Conservation (phyloP, 2,888 invertebrate species). For the Hirtodrosophila cameraria region DNA sequence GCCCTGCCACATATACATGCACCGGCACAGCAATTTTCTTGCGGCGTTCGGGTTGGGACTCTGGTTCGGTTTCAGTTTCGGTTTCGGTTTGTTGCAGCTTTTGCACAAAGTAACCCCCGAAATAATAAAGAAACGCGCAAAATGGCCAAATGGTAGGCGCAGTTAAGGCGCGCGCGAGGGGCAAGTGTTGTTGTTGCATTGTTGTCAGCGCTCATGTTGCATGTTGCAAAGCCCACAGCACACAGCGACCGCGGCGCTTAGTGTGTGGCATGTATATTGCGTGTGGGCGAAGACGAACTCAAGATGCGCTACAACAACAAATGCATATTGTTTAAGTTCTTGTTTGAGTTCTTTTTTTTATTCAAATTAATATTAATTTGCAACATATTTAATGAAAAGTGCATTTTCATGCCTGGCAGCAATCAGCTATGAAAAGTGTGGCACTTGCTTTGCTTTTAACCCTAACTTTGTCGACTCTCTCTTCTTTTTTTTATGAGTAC, state of each 20-base stretch:
- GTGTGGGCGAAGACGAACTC: constrained; percentile 40
- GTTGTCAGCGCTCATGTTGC: constrained; percentile 74
- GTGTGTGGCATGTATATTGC: constrained; percentile 60
- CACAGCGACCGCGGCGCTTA: constrained; percentile 59
- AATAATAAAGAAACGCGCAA: constrained; percentile 48
- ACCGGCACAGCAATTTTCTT: constrained; percentile 61
- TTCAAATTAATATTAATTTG: too few relatives aligned
- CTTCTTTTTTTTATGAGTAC: too few relatives aligned
- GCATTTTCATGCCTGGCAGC: background rate
- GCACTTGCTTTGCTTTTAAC: constrained; percentile 30
- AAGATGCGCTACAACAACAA: constrained; percentile 48
- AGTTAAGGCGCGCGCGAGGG: constrained; percentile 20
- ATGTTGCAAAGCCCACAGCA: constrained; percentile 47
- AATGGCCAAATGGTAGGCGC: constrained; percentile 62
- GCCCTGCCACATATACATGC: background rate
- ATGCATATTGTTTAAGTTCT: too few relatives aligned
- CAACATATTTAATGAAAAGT: background rate
- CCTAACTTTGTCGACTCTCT: constrained; percentile 7
- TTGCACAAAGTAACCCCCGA: constrained; percentile 56
- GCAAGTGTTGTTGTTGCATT: constrained; percentile 63
- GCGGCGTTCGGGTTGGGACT: constrained; percentile 38
- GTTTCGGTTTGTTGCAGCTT: constrained; percentile 15
- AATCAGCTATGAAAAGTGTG: background rate
- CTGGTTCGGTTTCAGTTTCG: constrained; percentile 30
- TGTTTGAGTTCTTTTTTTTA: too few relatives aligned